Evolutionary conservation across 1,140 invertebrate genomes (phyloP).

Genomic region (Forficula auricularia): DNA sequence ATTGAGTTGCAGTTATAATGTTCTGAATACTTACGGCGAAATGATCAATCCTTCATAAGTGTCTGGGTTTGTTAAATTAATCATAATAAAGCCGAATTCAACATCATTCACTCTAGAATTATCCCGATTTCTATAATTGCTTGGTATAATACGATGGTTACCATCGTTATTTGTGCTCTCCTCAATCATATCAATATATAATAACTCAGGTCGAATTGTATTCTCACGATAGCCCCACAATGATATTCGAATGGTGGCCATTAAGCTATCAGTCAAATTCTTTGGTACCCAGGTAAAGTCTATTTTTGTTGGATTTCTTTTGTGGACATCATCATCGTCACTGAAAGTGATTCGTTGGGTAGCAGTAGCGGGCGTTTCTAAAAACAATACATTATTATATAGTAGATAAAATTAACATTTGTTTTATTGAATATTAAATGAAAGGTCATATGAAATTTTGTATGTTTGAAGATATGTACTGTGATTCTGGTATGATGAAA

Average conservation of each 20-base stretch:
- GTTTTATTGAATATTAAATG: too few relatives aligned
- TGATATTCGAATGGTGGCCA: conserved; percentile 57
- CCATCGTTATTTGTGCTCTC: conserved; percentile 42
- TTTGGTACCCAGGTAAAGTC: conserved; percentile 62
- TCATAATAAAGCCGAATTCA: conserved; percentile 76
- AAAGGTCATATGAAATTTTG: too few relatives aligned
- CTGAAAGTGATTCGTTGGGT: conserved; percentile 68
- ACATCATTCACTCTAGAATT: conserved; percentile 50
- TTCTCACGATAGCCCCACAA: conserved; percentile 74
- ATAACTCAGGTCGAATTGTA: conserved; percentile 47
- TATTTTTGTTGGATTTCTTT: conserved; percentile 49
- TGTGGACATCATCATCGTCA: conserved; percentile 45
- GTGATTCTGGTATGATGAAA: too few relatives aligned
- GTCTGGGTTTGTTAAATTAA: conserved; percentile 69
- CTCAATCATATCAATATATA: conserved; percentile 38
- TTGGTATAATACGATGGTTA: conserved; percentile 44
- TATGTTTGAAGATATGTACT: too few relatives aligned
- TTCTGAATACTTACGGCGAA: conserved; percentile 67
- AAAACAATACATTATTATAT: conserved; percentile 14
- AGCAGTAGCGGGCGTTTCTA: conserved; percentile 71
- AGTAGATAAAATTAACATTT: not conserved
- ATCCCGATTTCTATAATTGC: conserved; percentile 44
- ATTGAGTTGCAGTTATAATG: too few relatives aligned
- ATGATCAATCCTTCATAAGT: conserved; percentile 45
- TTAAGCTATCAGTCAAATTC: conserved; percentile 65